Base-by-base conservation (phyloP, 2,888 invertebrate species). In the Falcaria lacertinaria region DNA sequence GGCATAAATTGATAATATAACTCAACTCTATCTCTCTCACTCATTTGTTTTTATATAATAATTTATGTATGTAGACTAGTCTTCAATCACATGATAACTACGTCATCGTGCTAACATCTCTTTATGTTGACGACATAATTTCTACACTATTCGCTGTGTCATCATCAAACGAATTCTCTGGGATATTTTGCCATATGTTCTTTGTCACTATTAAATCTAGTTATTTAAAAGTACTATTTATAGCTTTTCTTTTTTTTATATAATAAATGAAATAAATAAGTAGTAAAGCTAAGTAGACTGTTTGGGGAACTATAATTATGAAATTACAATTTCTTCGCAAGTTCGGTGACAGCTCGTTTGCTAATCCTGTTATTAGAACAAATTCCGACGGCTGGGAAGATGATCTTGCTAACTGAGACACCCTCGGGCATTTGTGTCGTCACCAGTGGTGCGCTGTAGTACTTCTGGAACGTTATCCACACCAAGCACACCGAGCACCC, bases 321-420 rank as follows among this genome's bases (percentile, higher is more conserved):
- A 17, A 72, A 86, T 74, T 69, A 90, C 90, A 90, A 52, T 39
- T 60, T 55, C 16, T 64, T 65, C 0, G 89, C 86, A 4, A 90
- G 68, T 28, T 71, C 64, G 3, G 61, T 68, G 16, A 77, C 75
- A 8, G 86, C 84, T 25, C 69, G 69, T 50, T 73, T 84, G 50
- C 89, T 89, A 15, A 90, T 88, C 42, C 89, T 80, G 58, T 90
- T 90, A 47, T 82, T 86, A 1, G 86, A 72, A 48, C 90, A 90
- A 28, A 90, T 75, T 0, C 89, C 89, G 1, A 90, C 70, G 0
- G 89, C 90, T 15, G 90, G 90, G 46, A 89, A 90, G 43, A 90
- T 80, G 11, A 90, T 88, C 15, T 75, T 71, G 50, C 70, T 80
- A 13, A 90, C 80, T 0, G 87, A 74, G 0, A 84, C 74, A 3